Evolutionary conservation across 2,797 vertebrate species (phyloP).

Genomic region (Pseudomugil tenellus): DNA sequence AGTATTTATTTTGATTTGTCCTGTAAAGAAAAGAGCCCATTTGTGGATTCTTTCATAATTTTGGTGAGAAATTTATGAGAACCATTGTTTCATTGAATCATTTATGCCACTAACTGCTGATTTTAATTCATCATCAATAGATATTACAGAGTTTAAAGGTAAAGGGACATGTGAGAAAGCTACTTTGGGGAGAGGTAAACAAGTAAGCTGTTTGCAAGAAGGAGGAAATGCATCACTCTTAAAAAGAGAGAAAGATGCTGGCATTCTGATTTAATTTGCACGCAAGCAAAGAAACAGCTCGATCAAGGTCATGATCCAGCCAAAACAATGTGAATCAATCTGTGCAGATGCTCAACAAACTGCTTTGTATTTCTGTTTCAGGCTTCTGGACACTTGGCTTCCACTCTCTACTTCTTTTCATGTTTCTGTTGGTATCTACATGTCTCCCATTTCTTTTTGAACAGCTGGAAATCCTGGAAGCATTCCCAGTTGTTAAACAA

Average conservation of each 20-base stretch:
- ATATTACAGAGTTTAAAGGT: neutral
- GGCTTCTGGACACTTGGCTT: neutral
- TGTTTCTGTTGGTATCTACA: neutral
- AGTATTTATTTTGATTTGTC: constrained; percentile 1
- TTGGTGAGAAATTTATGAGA: neutral
- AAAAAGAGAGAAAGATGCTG: neutral
- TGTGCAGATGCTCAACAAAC: neutral
- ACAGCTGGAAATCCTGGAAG: neutral
- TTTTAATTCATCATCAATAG: neutral
- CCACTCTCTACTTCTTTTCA: neutral
- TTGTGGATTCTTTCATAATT: neutral
- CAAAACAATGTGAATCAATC: neutral
- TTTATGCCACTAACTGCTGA: neutral
- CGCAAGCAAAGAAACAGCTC: neutral
- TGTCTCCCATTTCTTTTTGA: neutral
- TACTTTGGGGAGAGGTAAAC: neutral
- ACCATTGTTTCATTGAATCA: constrained; percentile 2
- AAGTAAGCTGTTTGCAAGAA: neutral
- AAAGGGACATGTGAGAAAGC: neutral
- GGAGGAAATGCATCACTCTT: neutral
- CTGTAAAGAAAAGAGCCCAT: no score
- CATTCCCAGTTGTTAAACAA: neutral
- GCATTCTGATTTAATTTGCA: neutral
- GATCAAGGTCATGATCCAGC: neutral
- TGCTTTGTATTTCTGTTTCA: neutral